These are phyloP conservation scores for Gymnothorax javanicus DNA, from an alignment of 2,797 vertebrate species.

Conservation along the genomic window DNA sequence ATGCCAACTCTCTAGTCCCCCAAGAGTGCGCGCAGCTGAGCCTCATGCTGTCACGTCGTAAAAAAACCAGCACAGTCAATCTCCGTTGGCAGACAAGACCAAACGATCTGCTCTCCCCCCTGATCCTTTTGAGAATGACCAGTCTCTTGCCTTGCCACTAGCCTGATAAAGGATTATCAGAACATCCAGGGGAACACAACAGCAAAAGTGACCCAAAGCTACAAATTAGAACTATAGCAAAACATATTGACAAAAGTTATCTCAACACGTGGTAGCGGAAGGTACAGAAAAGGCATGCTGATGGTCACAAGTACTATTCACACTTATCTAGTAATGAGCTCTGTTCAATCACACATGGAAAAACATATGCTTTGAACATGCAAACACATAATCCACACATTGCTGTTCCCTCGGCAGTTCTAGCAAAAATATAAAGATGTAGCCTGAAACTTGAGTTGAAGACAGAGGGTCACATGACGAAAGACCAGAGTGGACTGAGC, in stretches of 20 bases:
- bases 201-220: not conserved
- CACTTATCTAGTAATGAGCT: too few species aligned
- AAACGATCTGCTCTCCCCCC: conserved; percentile 25
- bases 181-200: not conserved
- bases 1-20: conserved; percentile 36
- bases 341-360: not conserved
- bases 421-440: not conserved
- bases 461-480: not conserved
- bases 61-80: not conserved
- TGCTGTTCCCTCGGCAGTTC: not conserved
- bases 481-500: not conserved
- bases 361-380: not conserved
- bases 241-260: not conserved
- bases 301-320: too few species aligned
- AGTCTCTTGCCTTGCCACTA: not conserved
- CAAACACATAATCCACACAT: not conserved
- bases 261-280: too few species aligned
- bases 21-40: conserved; percentile 39
- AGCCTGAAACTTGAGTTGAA: not conserved
- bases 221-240: not conserved
- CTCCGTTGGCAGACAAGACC: conserved; percentile 23
- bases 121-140: not conserved
- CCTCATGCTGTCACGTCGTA: conserved; percentile 20
- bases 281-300: too few species aligned
- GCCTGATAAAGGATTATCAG: not conserved